Evolutionary conservation across 1,140 invertebrate species (phyloP).

Genomic region (Dreissena polymorpha): DNA sequence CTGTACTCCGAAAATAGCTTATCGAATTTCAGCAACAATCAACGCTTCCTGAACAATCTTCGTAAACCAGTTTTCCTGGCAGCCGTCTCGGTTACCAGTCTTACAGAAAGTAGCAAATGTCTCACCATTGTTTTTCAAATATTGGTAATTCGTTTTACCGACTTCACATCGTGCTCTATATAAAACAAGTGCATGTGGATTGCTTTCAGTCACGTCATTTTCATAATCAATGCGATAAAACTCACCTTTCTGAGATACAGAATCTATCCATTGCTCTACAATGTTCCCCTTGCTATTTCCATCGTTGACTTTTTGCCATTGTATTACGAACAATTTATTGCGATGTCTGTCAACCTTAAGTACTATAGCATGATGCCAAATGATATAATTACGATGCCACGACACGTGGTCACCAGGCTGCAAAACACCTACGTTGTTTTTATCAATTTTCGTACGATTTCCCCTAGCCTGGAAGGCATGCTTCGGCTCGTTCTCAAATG

Average conservation of each 20-base stretch:
- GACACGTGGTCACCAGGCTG: conserved; percentile 23
- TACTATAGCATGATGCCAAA: conserved; percentile 40
- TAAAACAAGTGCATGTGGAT: conserved; percentile 9
- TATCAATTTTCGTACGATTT: not conserved
- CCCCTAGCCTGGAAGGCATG: not conserved
- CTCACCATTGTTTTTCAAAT: conserved; percentile 17
- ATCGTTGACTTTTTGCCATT: not conserved
- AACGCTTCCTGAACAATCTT: not conserved
- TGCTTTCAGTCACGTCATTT: not conserved
- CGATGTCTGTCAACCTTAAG: not conserved
- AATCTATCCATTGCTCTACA: not conserved
- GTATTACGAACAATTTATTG: conserved; percentile 3
- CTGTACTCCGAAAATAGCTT: not conserved
- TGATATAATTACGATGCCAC: not conserved
- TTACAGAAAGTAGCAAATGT: conserved; percentile 22
- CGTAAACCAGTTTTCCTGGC: not conserved
- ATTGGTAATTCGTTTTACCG: not conserved
- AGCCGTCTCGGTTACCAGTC: not conserved
- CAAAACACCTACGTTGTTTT: not conserved
- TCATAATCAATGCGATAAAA: conserved; percentile 22
- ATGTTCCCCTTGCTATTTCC: not conserved
- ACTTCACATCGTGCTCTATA: conserved; percentile 20
- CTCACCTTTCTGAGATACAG: not conserved
- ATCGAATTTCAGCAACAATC: not conserved
- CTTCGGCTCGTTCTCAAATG: too few relatives aligned